Evolutionary conservation across 2,113 vertebrate genomes (phyloP).

Genomic region (Phaethon lepturus): DNA sequence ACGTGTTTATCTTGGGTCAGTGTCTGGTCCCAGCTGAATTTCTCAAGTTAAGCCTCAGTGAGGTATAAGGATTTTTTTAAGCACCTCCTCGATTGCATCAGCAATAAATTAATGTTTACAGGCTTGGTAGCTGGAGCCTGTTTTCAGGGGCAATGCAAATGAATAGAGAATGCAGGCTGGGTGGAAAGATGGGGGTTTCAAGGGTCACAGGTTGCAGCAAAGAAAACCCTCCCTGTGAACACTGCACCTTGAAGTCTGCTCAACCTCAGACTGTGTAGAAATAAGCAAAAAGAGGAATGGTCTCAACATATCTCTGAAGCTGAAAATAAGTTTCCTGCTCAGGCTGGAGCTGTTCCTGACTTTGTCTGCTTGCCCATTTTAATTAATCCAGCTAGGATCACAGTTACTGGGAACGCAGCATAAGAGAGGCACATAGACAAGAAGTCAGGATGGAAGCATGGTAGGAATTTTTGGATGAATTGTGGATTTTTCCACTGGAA

Average conservation of each 20-base stretch:
- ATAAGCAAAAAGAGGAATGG: not conserved
- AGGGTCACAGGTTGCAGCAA: not conserved
- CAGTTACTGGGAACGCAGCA: not conserved
- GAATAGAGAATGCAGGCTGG: not conserved
- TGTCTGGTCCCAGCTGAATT: not conserved
- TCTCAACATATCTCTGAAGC: not conserved
- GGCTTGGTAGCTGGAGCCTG: not conserved
- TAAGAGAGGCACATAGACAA: not conserved
- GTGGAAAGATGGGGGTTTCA: not conserved
- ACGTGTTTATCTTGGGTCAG: not conserved
- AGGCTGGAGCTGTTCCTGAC: not conserved
- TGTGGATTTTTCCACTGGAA: constrained; percentile 13
- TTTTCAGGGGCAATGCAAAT: not conserved
- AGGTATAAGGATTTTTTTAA: not conserved
- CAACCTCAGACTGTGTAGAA: not conserved
- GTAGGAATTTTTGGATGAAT: not conserved
- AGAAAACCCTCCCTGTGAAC: not conserved
- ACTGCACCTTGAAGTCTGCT: not conserved
- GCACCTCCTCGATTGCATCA: not conserved
- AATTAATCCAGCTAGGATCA: constrained; percentile 23
- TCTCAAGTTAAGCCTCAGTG: not conserved
- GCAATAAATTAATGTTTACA: not conserved
- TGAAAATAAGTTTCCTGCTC: not conserved
- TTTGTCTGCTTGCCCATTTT: not conserved
- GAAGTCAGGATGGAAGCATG: not conserved